Percentiles rank a stretch among this genome's conserved stretches.
Evolutionary conservation across 2,888 invertebrate genomes (phyloP).

Genomic region (Eulithis testata): DNA sequence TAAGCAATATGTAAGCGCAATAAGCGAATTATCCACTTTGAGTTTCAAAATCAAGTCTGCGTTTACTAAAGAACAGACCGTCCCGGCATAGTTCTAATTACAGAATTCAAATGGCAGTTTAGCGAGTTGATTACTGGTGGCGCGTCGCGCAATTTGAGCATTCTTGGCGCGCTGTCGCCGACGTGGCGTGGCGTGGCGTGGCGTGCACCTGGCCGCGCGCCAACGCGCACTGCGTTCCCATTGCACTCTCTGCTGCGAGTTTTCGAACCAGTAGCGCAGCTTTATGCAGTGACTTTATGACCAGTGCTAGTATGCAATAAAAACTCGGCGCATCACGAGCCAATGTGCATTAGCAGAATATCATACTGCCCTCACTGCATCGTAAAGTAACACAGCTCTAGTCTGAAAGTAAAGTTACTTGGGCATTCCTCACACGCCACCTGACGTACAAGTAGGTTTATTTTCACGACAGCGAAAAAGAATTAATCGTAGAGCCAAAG

Average conservation of each 20-base stretch:
- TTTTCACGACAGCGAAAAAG: too few species aligned
- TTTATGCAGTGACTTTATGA: constrained; percentile 3
- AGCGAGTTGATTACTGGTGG: constrained; percentile 53
- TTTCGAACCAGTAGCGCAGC: constrained; percentile 3
- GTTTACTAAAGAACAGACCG: constrained; percentile 1
- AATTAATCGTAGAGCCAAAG: too few species aligned
- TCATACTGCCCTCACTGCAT: not conserved
- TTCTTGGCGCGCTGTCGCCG: constrained; percentile 41
- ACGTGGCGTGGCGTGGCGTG: not conserved
- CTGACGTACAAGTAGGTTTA: not conserved
- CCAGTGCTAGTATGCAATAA: not conserved
- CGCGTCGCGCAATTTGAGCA: constrained; percentile 50
- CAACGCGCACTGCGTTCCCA: constrained; percentile 35
- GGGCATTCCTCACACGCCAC: not conserved
- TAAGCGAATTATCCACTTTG: not conserved
- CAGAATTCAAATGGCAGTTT: constrained; percentile 53
- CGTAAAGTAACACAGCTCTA: too few species aligned
- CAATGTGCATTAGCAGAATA: not conserved
- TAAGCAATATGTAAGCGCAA: too few species aligned
- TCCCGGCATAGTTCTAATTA: constrained; percentile 53
- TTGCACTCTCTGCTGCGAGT: constrained; percentile 4
- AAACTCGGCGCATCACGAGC: not conserved
- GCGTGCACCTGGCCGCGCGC: constrained; percentile 25
- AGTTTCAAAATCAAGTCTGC: constrained; percentile 7
- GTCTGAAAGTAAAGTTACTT: not conserved